These are phyloP conservation scores for Parapristionchus giblindavisi DNA, from an alignment of 2,888 invertebrate species.

Conservation along the genomic window DNA sequence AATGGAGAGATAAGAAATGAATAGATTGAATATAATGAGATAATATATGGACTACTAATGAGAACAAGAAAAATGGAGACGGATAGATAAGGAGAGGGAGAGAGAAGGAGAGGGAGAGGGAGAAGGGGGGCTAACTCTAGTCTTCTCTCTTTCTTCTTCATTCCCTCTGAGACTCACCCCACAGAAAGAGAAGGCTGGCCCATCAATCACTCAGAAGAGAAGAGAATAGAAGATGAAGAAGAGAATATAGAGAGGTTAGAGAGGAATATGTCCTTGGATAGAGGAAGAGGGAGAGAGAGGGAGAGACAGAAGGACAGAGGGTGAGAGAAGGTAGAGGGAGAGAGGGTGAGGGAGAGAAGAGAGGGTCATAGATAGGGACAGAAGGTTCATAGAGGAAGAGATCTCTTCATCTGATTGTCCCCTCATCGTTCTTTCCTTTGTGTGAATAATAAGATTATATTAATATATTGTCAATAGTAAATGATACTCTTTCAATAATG, in stretches of 20 bases:
- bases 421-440: too few species aligned
- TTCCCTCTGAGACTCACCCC: neutral
- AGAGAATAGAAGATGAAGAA: neutral
- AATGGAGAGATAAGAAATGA: too few species aligned
- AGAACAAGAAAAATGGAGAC: neutral
- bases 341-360: neutral
- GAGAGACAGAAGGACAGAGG: too few species aligned
- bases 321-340: conserved; percentile 10
- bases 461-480: too few species aligned
- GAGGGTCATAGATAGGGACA: too few species aligned
- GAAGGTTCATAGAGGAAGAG: too few species aligned
- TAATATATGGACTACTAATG: too few species aligned
- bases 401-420: too few species aligned
- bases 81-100: conserved; percentile 27
- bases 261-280: conserved; percentile 25
- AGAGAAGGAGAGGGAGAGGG: conserved; percentile 4
- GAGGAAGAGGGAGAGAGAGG: conserved; percentile 13
- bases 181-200: conserved; percentile 11
- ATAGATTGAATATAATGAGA: too few species aligned
- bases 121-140: neutral
- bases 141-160: neutral
- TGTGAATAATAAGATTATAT: too few species aligned
- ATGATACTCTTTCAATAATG: too few species aligned
- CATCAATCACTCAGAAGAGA: conserved; percentile 20
- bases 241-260: conserved; percentile 5